Evolutionary conservation across 2,113 vertebrate genomes (phyloP).

Genomic region (Pseudorasbora parva): DNA sequence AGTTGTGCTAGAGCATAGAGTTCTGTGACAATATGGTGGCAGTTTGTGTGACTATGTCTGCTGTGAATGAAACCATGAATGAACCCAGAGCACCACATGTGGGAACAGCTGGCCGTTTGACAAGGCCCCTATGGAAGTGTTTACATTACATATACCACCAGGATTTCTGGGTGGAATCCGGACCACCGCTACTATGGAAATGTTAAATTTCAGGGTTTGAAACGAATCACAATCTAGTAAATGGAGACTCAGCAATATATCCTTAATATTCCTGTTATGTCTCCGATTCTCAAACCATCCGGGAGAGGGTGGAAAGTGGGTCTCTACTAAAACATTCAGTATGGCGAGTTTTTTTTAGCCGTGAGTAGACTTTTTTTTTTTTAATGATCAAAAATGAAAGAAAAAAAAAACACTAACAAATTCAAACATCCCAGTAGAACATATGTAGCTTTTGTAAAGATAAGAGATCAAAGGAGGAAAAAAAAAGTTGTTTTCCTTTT

Average conservation of each 20-base stretch:
- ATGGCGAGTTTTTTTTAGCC: slow-evolving; percentile 58
- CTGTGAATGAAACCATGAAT: slow-evolving; percentile 14
- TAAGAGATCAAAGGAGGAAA: slow-evolving; percentile 57
- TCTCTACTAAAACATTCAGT: slow-evolving; percentile 31
- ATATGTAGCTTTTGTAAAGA: slow-evolving; percentile 83
- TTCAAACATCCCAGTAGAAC: slow-evolving; percentile 80
- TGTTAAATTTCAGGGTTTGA: slow-evolving; percentile 29
- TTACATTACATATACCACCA: slow-evolving; percentile 67
- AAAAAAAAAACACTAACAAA: slow-evolving; percentile 73
- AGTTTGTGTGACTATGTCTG: slow-evolving; percentile 33
- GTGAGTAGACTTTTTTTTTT: slow-evolving; percentile 69
- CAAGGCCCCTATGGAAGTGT: slow-evolving; percentile 63
- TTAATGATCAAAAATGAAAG: slow-evolving; percentile 70
- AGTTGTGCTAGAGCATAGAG: slow-evolving; percentile 45
- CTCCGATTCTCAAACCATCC: slow-evolving; percentile 34
- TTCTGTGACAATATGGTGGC: slow-evolving; percentile 35
- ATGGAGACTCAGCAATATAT: slow-evolving; percentile 27
- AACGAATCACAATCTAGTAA: slow-evolving; percentile 27
- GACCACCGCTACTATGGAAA: slow-evolving; percentile 13
- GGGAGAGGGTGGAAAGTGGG: slow-evolving; percentile 54
- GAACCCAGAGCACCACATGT: slow-evolving; percentile 19
- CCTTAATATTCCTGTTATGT: slow-evolving; percentile 6
- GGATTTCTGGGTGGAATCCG: slow-evolving; percentile 24
- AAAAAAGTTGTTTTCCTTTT: slow-evolving; percentile 72
- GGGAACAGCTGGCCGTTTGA: slow-evolving; percentile 44